A percentile compares a stretch with the other conserved stretches of the same genome.
phyloP scores from a whole-genome alignment of 2,113 vertebrate genomes.

The Plotosus lineatus region DNA sequence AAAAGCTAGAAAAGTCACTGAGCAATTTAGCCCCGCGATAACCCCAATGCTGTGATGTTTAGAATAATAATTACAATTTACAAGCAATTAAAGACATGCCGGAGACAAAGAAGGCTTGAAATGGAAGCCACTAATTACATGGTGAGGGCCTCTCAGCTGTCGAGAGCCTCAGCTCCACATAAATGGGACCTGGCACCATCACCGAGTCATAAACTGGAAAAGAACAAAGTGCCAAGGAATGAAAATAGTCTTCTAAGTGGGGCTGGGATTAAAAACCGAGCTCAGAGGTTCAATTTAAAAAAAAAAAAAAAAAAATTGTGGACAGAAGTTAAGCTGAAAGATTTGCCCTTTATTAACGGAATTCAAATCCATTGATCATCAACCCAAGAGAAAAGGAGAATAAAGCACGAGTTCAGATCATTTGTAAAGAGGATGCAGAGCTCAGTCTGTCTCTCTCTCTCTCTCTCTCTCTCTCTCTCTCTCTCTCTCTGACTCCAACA shows the following conservation, averaged over 20 bases:
- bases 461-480: no score
- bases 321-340: neutral
- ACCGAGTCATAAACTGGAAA: neutral
- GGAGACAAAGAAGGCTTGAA: constrained; percentile 42
- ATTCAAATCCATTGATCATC: no score
- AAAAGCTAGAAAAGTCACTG: constrained; percentile 18
- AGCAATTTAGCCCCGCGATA: constrained; percentile 46
- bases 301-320: neutral
- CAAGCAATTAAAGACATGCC: constrained; percentile 52
- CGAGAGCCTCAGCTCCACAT: constrained; percentile 32
- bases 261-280: neutral
- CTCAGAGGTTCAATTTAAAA: neutral
- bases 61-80: constrained; percentile 59
- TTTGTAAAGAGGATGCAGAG: constrained; percentile 14
- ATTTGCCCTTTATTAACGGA: no score
- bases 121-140: constrained; percentile 53
- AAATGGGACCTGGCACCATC: constrained; percentile 45
- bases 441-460: no score
- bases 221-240: neutral
- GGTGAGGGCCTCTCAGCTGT: constrained; percentile 42
- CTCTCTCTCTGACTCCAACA: no score
- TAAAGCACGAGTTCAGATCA: constrained; percentile 29
- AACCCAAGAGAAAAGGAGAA: no score
- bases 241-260: neutral
- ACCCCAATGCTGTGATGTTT: constrained; percentile 34